A percentile compares a stretch with the other conserved stretches of the same genome.
Evolutionary conservation across 1,140 invertebrate species (phyloP).

Genomic region (Orchestia grillus): DNA sequence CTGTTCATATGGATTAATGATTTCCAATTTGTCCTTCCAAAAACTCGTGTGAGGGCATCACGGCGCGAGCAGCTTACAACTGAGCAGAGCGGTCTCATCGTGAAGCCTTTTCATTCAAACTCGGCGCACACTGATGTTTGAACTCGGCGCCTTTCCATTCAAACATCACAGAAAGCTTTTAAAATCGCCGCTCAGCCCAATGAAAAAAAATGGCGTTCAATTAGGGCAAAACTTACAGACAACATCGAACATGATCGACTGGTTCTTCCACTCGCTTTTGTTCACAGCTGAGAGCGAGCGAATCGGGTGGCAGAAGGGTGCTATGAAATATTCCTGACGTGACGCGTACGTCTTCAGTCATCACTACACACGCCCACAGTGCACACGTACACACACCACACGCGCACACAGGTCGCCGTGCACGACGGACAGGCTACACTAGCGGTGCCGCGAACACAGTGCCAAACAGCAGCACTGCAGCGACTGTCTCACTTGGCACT

Average conservation of each 20-base stretch:
- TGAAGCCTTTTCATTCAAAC: no score
- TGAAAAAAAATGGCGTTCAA: no score
- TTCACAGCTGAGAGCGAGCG: neutral
- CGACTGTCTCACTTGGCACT: neutral
- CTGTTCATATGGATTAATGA: no score
- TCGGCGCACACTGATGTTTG: no score
- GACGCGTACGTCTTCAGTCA: neutral
- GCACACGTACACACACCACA: neutral
- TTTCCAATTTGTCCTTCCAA: no score
- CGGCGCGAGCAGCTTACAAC: no score
- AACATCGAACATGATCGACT: neutral
- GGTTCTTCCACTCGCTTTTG: neutral
- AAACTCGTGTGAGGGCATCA: no score
- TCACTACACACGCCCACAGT: neutral
- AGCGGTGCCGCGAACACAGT: neutral
- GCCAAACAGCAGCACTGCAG: conserved; percentile 1
- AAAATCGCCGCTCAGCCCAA: no score
- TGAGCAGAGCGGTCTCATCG: no score
- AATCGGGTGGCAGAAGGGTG: neutral
- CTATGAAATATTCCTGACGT: neutral
- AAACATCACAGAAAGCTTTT: no score
- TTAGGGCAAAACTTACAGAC: neutral
- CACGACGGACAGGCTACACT: neutral
- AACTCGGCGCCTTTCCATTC: no score
- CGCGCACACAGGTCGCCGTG: neutral